phyloP scores from a whole-genome alignment of 2,797 vertebrate species.

The Lycodopsis pacificus region DNA sequence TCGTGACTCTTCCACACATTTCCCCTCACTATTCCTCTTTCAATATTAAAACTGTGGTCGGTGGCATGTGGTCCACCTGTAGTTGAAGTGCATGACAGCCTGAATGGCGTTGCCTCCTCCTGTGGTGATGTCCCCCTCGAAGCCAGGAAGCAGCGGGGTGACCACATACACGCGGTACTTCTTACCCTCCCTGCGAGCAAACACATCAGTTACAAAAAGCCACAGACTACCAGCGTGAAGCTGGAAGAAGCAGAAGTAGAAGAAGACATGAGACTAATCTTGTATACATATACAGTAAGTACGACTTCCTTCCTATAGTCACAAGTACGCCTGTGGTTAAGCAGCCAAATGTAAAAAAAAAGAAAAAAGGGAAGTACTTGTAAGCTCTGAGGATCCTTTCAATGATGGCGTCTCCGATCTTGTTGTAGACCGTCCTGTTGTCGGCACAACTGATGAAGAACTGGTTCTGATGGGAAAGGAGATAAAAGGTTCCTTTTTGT shows the following conservation, averaged over 20 bases:
- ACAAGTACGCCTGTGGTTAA: neutral
- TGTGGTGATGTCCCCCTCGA: constrained; percentile 97
- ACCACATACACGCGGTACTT: constrained; percentile 94
- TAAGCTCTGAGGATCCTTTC: constrained; percentile 94
- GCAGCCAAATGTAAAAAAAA: neutral
- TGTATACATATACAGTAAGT: neutral
- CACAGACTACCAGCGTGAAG: neutral
- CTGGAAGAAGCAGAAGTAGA: neutral
- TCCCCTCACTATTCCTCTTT: constrained; percentile 20
- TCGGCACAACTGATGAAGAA: constrained; percentile 98
- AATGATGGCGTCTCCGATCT: constrained; percentile 94
- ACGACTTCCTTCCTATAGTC: neutral
- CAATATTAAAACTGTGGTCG: neutral
- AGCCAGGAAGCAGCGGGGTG: constrained; percentile 95
- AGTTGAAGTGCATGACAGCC: constrained; percentile 99
- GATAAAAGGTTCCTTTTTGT: neutral
- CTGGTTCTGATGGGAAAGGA: constrained; percentile 89
- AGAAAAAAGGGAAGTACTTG: constrained; percentile 86
- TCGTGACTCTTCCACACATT: neutral
- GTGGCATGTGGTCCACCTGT: constrained; percentile 85
- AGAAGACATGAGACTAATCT: neutral
- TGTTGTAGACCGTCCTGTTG: constrained; percentile 94
- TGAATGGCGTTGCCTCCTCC: constrained; percentile 95
- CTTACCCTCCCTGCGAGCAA: constrained; percentile 87
- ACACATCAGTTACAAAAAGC: constrained; percentile 12